These are phyloP conservation scores for Pelmatolapia mariae DNA, from an alignment of 2,113 vertebrate genomes.

Conservation along the genomic window DNA sequence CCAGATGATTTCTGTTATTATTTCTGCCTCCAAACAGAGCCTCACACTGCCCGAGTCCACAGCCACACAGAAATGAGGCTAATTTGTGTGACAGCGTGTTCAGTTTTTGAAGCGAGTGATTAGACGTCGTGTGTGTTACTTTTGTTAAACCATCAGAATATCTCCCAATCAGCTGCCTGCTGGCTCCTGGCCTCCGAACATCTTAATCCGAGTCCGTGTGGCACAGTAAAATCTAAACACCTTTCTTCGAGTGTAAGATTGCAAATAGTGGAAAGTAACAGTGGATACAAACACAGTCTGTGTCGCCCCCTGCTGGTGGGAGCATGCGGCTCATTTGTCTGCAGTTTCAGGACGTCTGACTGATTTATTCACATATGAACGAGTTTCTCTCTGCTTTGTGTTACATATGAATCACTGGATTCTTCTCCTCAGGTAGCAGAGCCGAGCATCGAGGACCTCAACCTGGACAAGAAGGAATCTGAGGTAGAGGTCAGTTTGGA, in stretches of 20 bases:
- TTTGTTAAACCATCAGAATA: background rate
- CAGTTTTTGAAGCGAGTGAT: background rate
- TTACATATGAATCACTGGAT: background rate
- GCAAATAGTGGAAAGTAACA: background rate
- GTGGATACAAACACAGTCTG: background rate
- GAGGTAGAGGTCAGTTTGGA: constrained; percentile 85
- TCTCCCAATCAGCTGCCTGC: background rate
- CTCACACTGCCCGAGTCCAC: background rate
- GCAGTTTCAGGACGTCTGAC: background rate
- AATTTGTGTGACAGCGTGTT: background rate
- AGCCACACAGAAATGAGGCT: background rate
- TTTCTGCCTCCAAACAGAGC: background rate
- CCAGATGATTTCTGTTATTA: background rate
- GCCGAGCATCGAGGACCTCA: constrained; percentile 78
- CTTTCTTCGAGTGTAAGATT: background rate
- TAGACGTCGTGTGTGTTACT: background rate
- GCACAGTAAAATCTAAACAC: background rate
- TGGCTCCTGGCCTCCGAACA: background rate
- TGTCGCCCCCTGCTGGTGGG: constrained; percentile 31
- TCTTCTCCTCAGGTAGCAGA: constrained; percentile 59
- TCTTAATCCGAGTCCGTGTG: background rate
- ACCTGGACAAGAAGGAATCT: constrained; percentile 84
- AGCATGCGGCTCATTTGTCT: background rate
- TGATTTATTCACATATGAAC: background rate
- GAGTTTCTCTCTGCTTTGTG: background rate